These are phyloP conservation scores for Heliconius ethilla DNA, from an alignment of 2,888 invertebrate genomes.

Conservation along the genomic window DNA sequence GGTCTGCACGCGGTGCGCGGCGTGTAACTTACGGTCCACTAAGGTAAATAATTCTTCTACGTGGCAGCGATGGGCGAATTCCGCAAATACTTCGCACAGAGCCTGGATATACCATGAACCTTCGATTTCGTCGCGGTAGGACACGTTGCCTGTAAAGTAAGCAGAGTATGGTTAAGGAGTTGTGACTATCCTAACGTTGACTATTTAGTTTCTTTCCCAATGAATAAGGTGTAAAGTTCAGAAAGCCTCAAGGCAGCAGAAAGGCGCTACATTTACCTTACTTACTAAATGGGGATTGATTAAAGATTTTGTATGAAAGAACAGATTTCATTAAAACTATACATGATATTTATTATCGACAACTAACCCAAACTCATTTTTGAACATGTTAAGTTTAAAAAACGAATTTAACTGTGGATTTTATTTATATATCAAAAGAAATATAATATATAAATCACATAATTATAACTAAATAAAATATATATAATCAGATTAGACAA, in stretches of 20 bases:
- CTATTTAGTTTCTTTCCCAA: too few species aligned
- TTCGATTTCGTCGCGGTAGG: slow-evolving; percentile 80
- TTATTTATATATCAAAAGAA: too few species aligned
- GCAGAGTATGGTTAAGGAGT: background rate
- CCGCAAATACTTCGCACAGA: slow-evolving; percentile 85
- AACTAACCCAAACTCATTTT: background rate
- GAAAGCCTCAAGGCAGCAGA: background rate
- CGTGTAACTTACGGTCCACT: slow-evolving; percentile 78
- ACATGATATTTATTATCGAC: background rate
- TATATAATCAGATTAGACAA: too few species aligned
- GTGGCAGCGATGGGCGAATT: slow-evolving; percentile 83
- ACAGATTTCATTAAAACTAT: too few species aligned
- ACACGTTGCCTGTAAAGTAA: slow-evolving; percentile 77
- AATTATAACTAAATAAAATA: background rate
- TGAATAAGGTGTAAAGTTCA: too few species aligned
- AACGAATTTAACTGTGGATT: too few species aligned
- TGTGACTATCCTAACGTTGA: background rate
- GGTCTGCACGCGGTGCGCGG: slow-evolving; percentile 79
- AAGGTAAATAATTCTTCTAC: slow-evolving; percentile 85
- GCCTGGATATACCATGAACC: slow-evolving; percentile 89
- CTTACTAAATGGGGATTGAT: background rate
- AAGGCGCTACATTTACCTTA: background rate
- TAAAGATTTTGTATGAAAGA: background rate
- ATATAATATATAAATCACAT: background rate
- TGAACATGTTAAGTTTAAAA: too few species aligned